phyloP scores from a whole-genome alignment of 2,888 invertebrate species.

The Halictus quadricinctus region DNA sequence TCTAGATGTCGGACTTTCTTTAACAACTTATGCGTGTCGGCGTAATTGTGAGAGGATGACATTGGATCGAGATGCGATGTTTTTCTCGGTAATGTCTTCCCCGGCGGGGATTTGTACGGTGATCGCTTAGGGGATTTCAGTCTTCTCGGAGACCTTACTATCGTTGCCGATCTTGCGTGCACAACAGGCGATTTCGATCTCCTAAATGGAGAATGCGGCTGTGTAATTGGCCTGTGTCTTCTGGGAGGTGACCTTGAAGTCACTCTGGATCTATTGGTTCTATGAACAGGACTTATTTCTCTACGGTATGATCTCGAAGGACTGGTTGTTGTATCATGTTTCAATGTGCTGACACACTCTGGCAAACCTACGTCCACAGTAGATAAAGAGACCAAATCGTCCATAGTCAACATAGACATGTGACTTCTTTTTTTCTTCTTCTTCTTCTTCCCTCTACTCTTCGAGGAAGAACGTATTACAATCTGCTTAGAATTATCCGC shows the following conservation, averaged over 20 bases:
- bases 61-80: conserved; percentile 31
- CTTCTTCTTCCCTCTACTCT: conserved; percentile 69
- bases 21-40: conserved; percentile 73
- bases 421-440: conserved; percentile 73
- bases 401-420: conserved; percentile 38
- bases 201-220: conserved; percentile 58
- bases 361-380: conserved; percentile 36
- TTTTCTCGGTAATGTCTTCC: conserved; percentile 52
- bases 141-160: conserved; percentile 60
- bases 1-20: conserved; percentile 77
- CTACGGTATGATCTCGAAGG: conserved; percentile 57
- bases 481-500: conserved; percentile 67
- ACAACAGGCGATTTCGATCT: conserved; percentile 66
- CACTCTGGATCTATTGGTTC: conserved; percentile 45
- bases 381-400: conserved; percentile 63
- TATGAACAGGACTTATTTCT: conserved; percentile 63
- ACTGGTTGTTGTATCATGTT: conserved; percentile 46
- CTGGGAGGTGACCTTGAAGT: conserved; percentile 62
- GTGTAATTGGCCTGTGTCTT: conserved; percentile 59
- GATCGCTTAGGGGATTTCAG: conserved; percentile 52
- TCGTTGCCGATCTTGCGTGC: conserved; percentile 47
- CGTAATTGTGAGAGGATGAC: conserved; percentile 38
- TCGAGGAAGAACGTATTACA: conserved; percentile 38
- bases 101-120: conserved; percentile 47
- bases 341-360: conserved; percentile 26